phyloP scores from a whole-genome alignment of 1,140 invertebrate genomes.

The Telenomus remus region DNA sequence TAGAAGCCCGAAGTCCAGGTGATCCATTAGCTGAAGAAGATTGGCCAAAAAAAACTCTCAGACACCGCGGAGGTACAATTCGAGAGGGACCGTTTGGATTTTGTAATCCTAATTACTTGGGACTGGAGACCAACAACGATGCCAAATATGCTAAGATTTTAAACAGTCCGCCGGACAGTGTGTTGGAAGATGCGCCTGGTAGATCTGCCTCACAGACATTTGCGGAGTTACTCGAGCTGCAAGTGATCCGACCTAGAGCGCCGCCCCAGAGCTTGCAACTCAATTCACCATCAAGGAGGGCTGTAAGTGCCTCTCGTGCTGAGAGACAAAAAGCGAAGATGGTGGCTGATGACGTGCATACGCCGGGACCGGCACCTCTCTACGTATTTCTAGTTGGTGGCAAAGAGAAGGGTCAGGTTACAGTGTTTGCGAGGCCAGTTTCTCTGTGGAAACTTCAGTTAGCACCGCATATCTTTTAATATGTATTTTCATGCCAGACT shows the following conservation, averaged over 20 bases:
- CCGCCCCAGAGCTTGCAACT: slow-evolving; percentile 72
- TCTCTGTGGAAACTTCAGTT: slow-evolving; percentile 81
- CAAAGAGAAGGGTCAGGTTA: slow-evolving; percentile 81
- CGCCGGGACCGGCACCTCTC: slow-evolving; percentile 75
- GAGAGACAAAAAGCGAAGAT: slow-evolving; percentile 72
- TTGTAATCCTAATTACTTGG: slow-evolving; percentile 85
- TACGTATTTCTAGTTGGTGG: slow-evolving; percentile 81
- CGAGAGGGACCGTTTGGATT: slow-evolving; percentile 79
- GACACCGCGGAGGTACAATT: slow-evolving; percentile 66
- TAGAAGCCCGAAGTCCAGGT: slow-evolving; percentile 78
- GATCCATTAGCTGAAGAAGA: slow-evolving; percentile 75
- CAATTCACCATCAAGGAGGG: slow-evolving; percentile 71
- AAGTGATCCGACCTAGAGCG: slow-evolving; percentile 69
- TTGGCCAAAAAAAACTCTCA: slow-evolving; percentile 70
- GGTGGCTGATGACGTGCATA: slow-evolving; percentile 63
- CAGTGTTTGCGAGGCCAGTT: slow-evolving; percentile 80
- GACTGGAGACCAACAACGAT: slow-evolving; percentile 75
- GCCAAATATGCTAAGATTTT: slow-evolving; percentile 73
- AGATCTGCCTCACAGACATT: slow-evolving; percentile 73
- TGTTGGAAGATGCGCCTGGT: slow-evolving; percentile 74
- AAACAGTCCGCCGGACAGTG: slow-evolving; percentile 76
- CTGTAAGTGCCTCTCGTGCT: slow-evolving; percentile 73
- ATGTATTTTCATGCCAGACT: no score
- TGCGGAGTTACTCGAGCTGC: slow-evolving; percentile 69
- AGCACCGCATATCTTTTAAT: slow-evolving; percentile 74